Base-by-base conservation (phyloP, 2,888 invertebrate genomes). In the Mimumesa dahlbomi region DNA sequence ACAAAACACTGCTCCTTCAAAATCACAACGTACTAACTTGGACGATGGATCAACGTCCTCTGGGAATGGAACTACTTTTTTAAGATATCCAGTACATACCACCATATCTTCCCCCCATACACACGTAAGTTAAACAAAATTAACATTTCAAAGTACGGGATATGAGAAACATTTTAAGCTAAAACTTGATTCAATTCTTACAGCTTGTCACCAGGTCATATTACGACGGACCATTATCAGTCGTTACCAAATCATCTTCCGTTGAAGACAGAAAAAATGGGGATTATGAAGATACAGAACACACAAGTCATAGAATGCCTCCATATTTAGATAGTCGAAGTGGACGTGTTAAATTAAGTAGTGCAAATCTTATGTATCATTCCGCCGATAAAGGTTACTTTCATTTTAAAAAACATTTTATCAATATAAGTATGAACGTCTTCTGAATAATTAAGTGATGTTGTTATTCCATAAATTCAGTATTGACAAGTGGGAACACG, bases 401-500 rank as follows among this genome's bases (percentile, higher is more conserved):
- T 11, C 34, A 42, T 36, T 13, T 14, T 22, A 13, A 22, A 36
- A 50, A 29, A 54, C 19, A 43, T 1, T 38, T 21, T 29, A n/a
- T n/a, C n/a, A n/a, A n/a, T n/a, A n/a, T n/a, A n/a, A n/a, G n/a
- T n/a, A n/a, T n/a, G n/a, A n/a, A n/a, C n/a, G n/a, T n/a, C n/a
- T n/a, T n/a, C n/a, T n/a, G n/a, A n/a, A n/a, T n/a, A n/a, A n/a
- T n/a, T n/a, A n/a, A n/a, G n/a, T n/a, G n/a, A n/a, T n/a, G n/a
- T n/a, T n/a, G n/a, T n/a, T 48, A 57, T 49, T 57, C 1, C 59
- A 16, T 63, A 31, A 42, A 25, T 58, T n/a, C 42, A 87, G 87
- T 88, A 59, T 63, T 86, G 22, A 86, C 84, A 2, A 82, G 87
- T 67, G 88, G 88, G 16, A 87, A 88, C 59, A 94, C 94, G 14